Evolutionary conservation across 2,888 invertebrate species (phyloP), one percentile per base, ranked within the genome.

Genomic region (Pyrgus malvae): DNA sequence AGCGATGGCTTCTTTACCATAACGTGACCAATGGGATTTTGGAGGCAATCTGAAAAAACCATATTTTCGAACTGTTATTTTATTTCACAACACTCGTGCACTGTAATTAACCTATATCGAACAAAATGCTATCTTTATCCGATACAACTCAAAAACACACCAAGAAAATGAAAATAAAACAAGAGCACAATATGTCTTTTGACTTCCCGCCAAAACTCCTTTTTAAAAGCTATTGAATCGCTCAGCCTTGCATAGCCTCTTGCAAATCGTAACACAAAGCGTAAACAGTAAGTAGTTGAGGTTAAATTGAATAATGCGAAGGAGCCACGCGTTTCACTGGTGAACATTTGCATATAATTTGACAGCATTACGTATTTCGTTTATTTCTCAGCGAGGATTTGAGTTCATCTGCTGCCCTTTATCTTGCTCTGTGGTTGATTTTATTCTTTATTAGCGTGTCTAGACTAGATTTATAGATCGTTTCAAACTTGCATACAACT

Each of bases 221-320:
- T n/a, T n/a, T n/a, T n/a, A n/a, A n/a, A n/a, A n/a, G n/a, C 4
- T 23, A 23, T 23, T 23, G 6, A 23, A 6, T 6, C 3, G 6
- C 23, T 23, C 23, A 4, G 3, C 4, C 4, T 4, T 4, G 23
- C 3, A 4, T 4, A 6, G 16, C 19, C 17, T 14, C 17, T 37
- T n/a, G 19, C 37, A 37, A 37, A 37, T 37, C 16, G 37, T 17
- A n/a, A 5, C n/a, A 37, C 37, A 17, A 17, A 37, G 27, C 8
- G 21, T n/a, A 8, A 21, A 11, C 38, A 21, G 21, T 40, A 40
- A 40, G 38, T 21, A 21, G 38, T 11, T 11, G 6, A 19, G 58
- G 54, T 50, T 51, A 57, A 48, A 60, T 60, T 64, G 63, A 66
- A 61, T 63, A 64, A 66, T 58, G 62, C 56, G 60, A 49, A 54